Percentiles rank a stretch among this genome's conserved stretches.
Evolutionary conservation across 1,140 invertebrate genomes (phyloP).

Genomic region (Chlorops oryzae): DNA sequence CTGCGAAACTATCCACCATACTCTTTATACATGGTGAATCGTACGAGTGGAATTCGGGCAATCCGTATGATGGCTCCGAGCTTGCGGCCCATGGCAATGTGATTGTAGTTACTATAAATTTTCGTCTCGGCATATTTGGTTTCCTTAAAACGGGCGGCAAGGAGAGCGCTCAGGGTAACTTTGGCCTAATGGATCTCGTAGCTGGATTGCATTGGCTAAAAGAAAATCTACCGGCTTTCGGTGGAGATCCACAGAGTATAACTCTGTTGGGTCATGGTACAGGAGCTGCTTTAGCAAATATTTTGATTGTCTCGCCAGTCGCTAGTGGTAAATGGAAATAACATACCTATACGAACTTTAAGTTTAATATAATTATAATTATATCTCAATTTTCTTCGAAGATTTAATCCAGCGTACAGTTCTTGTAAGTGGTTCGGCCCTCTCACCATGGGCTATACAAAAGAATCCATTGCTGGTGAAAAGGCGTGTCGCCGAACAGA

Average conservation of each 20-base stretch:
- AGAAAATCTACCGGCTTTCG: conserved; percentile 85
- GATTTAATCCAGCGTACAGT: conserved; percentile 86
- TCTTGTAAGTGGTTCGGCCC: conserved; percentile 87
- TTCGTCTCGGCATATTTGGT: conserved; percentile 93
- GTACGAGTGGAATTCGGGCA: conserved; percentile 89
- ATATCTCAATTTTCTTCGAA: conserved; percentile 49
- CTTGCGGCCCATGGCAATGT: conserved; percentile 84
- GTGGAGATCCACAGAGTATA: conserved; percentile 80
- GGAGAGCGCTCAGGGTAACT: conserved; percentile 84
- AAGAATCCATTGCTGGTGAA: conserved; percentile 76
- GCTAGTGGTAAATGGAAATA: conserved; percentile 68
- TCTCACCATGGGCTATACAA: conserved; percentile 91
- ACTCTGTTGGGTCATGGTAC: conserved; percentile 89
- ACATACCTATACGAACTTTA: too few relatives aligned
- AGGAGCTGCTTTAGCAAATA: conserved; percentile 88
- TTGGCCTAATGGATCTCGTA: conserved; percentile 89
- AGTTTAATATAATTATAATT: conserved; percentile 5
- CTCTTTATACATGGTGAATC: conserved; percentile 93
- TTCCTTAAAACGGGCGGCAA: conserved; percentile 84
- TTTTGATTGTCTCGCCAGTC: conserved; percentile 88
- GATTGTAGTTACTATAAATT: conserved; percentile 96
- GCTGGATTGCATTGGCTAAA: conserved; percentile 89
- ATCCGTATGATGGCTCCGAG: conserved; percentile 89
- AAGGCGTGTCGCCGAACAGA: conserved; percentile 70
- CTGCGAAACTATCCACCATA: conserved; percentile 58